Conservation (phyloP, 1,140 invertebrate species). For the Psix sp. region DNA sequence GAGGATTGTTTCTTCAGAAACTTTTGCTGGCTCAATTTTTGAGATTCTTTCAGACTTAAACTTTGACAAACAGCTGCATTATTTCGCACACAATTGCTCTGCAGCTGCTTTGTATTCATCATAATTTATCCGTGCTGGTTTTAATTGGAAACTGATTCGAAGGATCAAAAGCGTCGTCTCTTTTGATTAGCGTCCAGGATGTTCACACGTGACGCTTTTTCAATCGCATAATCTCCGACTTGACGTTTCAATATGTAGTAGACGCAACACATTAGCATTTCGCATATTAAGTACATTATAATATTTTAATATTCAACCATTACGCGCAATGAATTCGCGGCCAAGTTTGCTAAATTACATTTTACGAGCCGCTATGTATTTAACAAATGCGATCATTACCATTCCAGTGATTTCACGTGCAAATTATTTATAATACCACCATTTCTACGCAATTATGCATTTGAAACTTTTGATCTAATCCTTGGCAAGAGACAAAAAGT, state of each 20-base stretch:
- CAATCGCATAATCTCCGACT: slow-evolving; percentile 34
- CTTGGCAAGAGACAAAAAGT: too few relatives aligned
- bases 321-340: slow-evolving; percentile 49
- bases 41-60: background rate
- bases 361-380: slow-evolving; percentile 48
- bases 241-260: slow-evolving; percentile 55
- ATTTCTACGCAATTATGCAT: slow-evolving; percentile 12
- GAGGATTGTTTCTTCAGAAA: too few relatives aligned
- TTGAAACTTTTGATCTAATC: slow-evolving; percentile 3
- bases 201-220: slow-evolving; percentile 17
- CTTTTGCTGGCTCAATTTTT: too few relatives aligned
- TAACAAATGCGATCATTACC: slow-evolving; percentile 58
- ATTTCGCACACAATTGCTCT: background rate
- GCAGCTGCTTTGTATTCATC: slow-evolving; percentile 10
- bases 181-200: slow-evolving; percentile 31
- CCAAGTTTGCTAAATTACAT: slow-evolving; percentile 54
- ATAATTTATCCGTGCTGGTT: slow-evolving; percentile 13
- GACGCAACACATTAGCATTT: slow-evolving; percentile 20
- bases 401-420: slow-evolving; percentile 48
- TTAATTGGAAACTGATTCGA: slow-evolving; percentile 35
- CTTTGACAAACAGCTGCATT: background rate
- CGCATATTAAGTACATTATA: slow-evolving; percentile 38
- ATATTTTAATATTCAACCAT: slow-evolving; percentile 50
- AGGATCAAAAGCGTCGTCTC: slow-evolving; percentile 20
- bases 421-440: slow-evolving; percentile 56